Percentiles rank a stretch among this genome's conserved stretches.
Conservation (phyloP, 2,888 invertebrate species). For the Eucera pruinosa region DNA sequence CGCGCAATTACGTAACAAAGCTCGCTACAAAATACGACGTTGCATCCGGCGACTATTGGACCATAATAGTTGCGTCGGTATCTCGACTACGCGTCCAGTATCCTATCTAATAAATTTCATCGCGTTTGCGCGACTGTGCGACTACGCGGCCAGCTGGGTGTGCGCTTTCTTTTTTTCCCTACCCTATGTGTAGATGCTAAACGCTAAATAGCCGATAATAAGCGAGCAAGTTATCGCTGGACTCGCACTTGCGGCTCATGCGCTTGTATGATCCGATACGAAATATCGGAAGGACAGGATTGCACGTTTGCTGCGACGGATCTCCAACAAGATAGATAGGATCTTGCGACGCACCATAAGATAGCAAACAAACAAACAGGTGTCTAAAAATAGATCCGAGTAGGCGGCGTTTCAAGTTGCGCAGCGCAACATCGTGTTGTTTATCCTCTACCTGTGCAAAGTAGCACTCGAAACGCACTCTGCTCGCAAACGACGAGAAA, state of each 20-base stretch:
- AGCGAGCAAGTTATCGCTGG: conserved; percentile 13
- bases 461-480: neutral
- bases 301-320: neutral
- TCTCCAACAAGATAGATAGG: neutral
- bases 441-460: neutral
- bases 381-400: neutral
- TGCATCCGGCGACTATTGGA: neutral
- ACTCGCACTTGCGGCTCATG: neutral
- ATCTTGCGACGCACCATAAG: neutral
- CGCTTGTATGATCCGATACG: neutral
- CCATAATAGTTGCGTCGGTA: too few species aligned
- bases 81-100: too few species aligned
- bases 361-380: conserved; percentile 1
- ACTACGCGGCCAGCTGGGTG: too few species aligned
- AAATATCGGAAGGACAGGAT: neutral
- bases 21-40: neutral
- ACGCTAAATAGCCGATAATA: neutral
- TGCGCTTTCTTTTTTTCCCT: too few species aligned
- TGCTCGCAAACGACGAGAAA: neutral
- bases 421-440: too few species aligned
- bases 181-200: too few species aligned
- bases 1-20: conserved; percentile 7
- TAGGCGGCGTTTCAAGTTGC: too few species aligned
- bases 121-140: too few species aligned
- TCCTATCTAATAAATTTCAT: neutral